These are phyloP conservation scores for Hymenopus coronatus DNA, from an alignment of 2,888 invertebrate genomes.

Conservation along the genomic window DNA sequence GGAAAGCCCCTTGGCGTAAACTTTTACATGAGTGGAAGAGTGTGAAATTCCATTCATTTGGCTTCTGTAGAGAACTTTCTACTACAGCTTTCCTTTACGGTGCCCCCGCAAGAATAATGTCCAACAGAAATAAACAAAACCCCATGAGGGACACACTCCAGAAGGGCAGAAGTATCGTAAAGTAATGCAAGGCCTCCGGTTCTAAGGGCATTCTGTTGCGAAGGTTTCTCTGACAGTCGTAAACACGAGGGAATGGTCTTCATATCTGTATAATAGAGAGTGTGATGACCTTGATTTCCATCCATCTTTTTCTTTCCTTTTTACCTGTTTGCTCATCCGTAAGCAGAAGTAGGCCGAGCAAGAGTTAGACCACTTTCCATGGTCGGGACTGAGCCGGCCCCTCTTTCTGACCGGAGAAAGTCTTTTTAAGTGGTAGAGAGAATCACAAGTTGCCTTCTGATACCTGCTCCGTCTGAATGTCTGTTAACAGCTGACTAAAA, in stretches of 20 bases:
- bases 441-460: not conserved
- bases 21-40: not conserved
- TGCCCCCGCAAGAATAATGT: not conserved
- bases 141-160: not conserved
- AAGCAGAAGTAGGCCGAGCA: constrained; percentile 29
- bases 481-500: not conserved
- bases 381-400: constrained; percentile 7
- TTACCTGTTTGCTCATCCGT: constrained; percentile 30
- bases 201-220: not conserved
- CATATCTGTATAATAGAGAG: constrained; percentile 29
- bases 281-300: constrained; percentile 33
- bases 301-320: constrained; percentile 15
- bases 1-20: not conserved
- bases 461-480: not conserved
- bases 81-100: not conserved
- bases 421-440: not conserved
- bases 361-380: constrained; percentile 29
- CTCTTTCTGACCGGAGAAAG: not conserved
- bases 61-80: not conserved
- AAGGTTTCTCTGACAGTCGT: not conserved
- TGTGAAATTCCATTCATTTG: not conserved
- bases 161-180: not conserved
- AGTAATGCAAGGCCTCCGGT: not conserved
- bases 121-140: not conserved
- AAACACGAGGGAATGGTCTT: not conserved